Conservation (phyloP, 2,888 invertebrate species). For the Proisotoma minuta region DNA sequence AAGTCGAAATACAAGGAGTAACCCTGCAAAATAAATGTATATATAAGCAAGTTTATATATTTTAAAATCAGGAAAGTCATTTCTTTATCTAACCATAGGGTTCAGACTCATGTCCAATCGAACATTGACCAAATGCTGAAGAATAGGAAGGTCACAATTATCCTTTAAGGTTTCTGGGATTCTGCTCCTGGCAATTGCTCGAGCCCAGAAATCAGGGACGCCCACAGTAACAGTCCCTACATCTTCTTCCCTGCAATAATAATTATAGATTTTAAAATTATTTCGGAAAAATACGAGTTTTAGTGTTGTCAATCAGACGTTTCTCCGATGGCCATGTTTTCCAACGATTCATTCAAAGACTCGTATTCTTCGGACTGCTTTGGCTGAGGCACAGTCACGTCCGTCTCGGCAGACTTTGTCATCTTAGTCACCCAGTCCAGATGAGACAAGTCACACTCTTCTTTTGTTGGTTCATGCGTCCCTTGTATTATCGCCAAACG, state of each 20-base stretch:
- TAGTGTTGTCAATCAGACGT: no score
- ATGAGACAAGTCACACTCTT: background rate
- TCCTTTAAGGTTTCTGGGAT: background rate
- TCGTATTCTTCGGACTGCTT: background rate
- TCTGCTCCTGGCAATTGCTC: background rate
- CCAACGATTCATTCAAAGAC: background rate
- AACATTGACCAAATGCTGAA: background rate
- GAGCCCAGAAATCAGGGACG: background rate
- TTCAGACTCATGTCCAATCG: background rate
- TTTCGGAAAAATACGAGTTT: background rate
- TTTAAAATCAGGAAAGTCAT: background rate
- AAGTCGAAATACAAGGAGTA: background rate
- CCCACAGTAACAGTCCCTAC: background rate
- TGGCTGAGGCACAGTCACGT: no score
- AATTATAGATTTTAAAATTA: background rate
- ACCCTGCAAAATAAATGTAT: background rate
- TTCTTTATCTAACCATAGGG: background rate
- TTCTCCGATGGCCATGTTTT: background rate
- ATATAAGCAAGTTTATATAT: background rate
- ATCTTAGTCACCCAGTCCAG: background rate
- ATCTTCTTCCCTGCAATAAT: background rate
- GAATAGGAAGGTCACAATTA: background rate
- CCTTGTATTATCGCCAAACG: background rate
- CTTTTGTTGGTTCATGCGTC: background rate
- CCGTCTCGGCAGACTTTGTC: background rate